Base-by-base conservation (phyloP, 2,113 vertebrate genomes). In the Pteropus alecto region DNA sequence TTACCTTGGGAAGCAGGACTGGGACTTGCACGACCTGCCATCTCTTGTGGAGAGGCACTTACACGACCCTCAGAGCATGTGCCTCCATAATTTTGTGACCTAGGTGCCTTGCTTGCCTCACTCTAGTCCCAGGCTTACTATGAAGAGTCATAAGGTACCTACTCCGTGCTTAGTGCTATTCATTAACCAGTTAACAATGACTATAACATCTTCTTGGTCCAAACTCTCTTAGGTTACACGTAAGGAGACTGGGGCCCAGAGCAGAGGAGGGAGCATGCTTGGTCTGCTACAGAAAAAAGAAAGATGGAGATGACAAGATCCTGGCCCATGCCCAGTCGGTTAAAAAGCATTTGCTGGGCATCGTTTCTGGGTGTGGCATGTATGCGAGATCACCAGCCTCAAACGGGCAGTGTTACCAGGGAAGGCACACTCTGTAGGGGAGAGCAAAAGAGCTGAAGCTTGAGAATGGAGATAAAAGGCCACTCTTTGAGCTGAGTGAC, bases 41-140 rank as follows among this genome's bases (percentile, higher is more conserved):
- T 51, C 48, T 51, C 51, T 51, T 51, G 12, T 51, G 21, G 16
- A 67, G 30, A 70, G 16, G 8, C 8, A 4, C 6, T 10, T 26
- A 15, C 11, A 43, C 6, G 1, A 21, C 26, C 3, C 18, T 35
- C 21, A 33, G 30, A n/a, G 0, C 7, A 1, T 4, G 11, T 22
- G 13, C 35, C 24, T 48, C 41, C 41, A 76, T 92, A 63, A 46
- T 67, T 43, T 26, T 78, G 15, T 70, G 51, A 14, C 60, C 54
- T 26, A 2, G 33, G 0, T 12, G 5, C 33, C 38, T 68, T 21
- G 21, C 13, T 94, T 48, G 33, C 41, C n/a, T 76, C 8, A 1
- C 21, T 61, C 18, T 16, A 70, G n/a, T 81, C n/a, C 51, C 38
- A 54, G 24, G 22, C 87, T 87, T 41, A 33, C 28, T 35, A 9